Base-by-base conservation (phyloP, 2,113 vertebrate species). In the Thunnus maccoyii region DNA sequence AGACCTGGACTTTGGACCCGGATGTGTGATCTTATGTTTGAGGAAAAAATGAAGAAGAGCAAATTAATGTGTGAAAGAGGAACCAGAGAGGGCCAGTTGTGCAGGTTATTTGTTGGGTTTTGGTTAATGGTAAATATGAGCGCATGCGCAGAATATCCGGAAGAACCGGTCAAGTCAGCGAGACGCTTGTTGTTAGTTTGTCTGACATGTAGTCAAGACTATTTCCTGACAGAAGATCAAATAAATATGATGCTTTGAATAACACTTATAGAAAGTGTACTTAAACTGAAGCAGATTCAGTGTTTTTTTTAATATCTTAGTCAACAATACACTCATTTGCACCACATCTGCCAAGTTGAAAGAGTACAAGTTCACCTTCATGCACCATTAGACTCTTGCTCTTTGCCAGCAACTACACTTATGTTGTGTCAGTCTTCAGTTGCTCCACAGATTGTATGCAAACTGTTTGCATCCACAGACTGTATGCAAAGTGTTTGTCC, bases 1-100 rank as follows among this genome's bases (percentile, higher is more conserved):
- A 22, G 46, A 73, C 25, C 50, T 2, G 84, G 78, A 90, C 91
- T 92, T 86, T 7, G 77, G 72, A 90, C 91, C 84, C 80, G 57
- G 88, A 75, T 76, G 44, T 73, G 36, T 55, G 36, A 15, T 4
- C 3, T 11, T 32, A 22, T 80, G 47, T 78, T 20, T 78, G 46
- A 17, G 5, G 11, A 25, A 4, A 4, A 51, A 47, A 10, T 22
- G 22, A 3, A 2, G 27, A 30, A 30, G 27, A 4, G 27, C 4
- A 15, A 1, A 44, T 51, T 5, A 46, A 65, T 27, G 4, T 27
- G 50, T 68, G 18, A 17, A n/a, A 57, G 3, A 67, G 52, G 17
- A 36, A 77, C 64, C 27, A 46, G 70, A 20, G 20, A 7, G 41
- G 9, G 57, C 56, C n/a, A 81, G 86, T 72, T 72, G 18, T 72